Evolutionary conservation across 2,888 invertebrate species (phyloP), one percentile per base, ranked within the genome.

Genomic region (Diaphora mendica): DNA sequence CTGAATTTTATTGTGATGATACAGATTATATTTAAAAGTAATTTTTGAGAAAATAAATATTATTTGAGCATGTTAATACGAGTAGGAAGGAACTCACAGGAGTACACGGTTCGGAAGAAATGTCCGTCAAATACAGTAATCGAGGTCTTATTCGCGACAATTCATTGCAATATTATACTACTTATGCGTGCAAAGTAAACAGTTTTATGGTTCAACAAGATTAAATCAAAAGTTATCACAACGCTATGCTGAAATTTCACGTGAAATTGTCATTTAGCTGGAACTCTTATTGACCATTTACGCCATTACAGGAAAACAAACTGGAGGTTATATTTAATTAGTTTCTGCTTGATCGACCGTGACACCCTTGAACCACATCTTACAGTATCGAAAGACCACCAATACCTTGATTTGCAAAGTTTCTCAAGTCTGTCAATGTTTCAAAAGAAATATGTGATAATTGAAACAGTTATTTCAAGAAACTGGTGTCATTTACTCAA

Each of bases 301-400:
- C 77, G 73, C 64, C 62, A 68, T 70, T 73, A 44, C 75, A 73
- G 62, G 74, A 73, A 75, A 67, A 67, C 44, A 44, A 48, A 68
- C 62, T 64, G 72, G 64, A 64, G 55, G 72, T 70, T 76, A 76
- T 74, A 74, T 69, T 72, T 68, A 77, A 77, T 70, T 74, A 78
- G 82, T 87, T 87, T 87, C 83, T 82, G 87, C 85, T 82, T 80
- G 77, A 86, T 86, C 79, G 73, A 87, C 83, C 89, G 78, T 82
- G 78, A 78, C 87, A 82, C 76, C 89, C 88, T 89, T 89, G 88
- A 86, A 82, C 82, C 77, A 80, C 74, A 80, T 81, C 80, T 84
- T 77, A 78, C 75, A 64, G 79, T 65, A 42, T 69, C 68, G 39
- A 69, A 75, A 75, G 74, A 77, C 76, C 79, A 79, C 71, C 73